phyloP scores from a whole-genome alignment of 2,113 vertebrate species.

The Caranx melampygus region DNA sequence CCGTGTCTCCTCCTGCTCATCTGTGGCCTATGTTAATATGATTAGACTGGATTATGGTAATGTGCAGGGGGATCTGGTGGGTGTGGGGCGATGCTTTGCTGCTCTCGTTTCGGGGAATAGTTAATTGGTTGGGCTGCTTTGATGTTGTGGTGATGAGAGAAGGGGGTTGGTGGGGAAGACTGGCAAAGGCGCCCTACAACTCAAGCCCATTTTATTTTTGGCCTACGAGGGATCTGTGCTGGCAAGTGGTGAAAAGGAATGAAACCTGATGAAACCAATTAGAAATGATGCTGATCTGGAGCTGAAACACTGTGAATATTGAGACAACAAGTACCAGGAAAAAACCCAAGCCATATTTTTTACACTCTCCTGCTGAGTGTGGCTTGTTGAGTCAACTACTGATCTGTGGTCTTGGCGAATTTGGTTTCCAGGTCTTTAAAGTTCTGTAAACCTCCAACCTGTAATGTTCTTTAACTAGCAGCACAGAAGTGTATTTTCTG shows the following conservation, averaged over 20 bases:
- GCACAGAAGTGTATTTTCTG: too few species aligned
- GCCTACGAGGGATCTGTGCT: constrained; percentile 59
- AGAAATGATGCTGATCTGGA: constrained; percentile 39
- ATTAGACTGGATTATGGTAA: constrained; percentile 86
- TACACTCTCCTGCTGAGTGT: constrained; percentile 3
- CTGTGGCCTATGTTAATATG: constrained; percentile 80
- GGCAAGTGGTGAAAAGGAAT: constrained; percentile 51
- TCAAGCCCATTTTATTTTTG: constrained; percentile 70
- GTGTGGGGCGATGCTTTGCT: constrained; percentile 70
- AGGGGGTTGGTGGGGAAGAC: constrained; percentile 62
- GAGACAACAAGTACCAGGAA: constrained; percentile 1
- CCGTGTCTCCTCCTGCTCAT: constrained; percentile 72
- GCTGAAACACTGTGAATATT: constrained; percentile 20
- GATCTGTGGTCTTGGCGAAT: not conserved
- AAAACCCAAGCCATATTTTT: not conserved
- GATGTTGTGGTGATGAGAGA: constrained; percentile 74
- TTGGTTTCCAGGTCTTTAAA: too few species aligned
- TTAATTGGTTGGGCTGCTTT: constrained; percentile 84
- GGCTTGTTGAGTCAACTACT: not conserved
- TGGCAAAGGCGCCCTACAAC: constrained; percentile 55
- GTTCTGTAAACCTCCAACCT: too few species aligned
- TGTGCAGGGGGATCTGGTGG: constrained; percentile 71
- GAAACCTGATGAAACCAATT: constrained; percentile 67
- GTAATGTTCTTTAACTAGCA: too few species aligned
- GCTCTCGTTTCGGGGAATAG: constrained; percentile 80